Evolutionary conservation across 2,888 invertebrate species (phyloP).

Genomic region (Encarsia formosa): DNA sequence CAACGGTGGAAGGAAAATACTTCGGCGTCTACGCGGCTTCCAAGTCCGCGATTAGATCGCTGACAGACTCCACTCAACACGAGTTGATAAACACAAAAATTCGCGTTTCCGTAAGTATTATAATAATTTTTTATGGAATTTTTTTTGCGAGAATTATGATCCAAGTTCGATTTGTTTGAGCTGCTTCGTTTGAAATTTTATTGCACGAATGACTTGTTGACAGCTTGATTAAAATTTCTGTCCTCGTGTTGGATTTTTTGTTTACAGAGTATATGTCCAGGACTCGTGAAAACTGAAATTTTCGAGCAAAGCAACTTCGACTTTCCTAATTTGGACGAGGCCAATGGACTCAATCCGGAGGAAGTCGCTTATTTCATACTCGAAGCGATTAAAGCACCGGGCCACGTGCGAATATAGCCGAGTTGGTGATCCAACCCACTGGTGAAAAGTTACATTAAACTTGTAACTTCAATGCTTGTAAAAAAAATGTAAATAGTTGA

Average conservation of each 20-base stretch:
- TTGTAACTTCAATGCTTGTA: conserved; percentile 35
- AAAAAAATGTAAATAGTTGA: background rate
- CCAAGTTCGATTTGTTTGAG: no score
- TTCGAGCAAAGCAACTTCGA: background rate
- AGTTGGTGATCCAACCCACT: conserved; percentile 7
- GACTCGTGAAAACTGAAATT: conserved; percentile 1
- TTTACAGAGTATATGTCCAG: conserved; percentile 20
- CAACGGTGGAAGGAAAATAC: conserved; percentile 41
- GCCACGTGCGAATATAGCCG: conserved; percentile 1
- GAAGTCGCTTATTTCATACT: conserved; percentile 1
- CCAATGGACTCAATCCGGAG: background rate
- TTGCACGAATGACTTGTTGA: no score
- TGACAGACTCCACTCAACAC: conserved; percentile 56
- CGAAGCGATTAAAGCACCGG: background rate
- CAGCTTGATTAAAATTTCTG: background rate
- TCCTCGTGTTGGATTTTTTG: background rate
- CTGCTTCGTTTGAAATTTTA: no score
- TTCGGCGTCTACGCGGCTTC: conserved; percentile 57
- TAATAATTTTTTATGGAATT: no score
- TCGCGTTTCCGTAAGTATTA: conserved; percentile 30
- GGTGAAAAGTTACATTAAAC: conserved; percentile 47
- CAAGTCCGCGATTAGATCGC: conserved; percentile 57
- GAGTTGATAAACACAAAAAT: conserved; percentile 50
- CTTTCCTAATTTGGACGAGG: background rate
- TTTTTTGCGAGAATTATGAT: no score